A percentile compares a stretch with the other conserved stretches of the same genome.
Evolutionary conservation across 2,797 vertebrate genomes (phyloP).

Genomic region (Thunnus albacares): DNA sequence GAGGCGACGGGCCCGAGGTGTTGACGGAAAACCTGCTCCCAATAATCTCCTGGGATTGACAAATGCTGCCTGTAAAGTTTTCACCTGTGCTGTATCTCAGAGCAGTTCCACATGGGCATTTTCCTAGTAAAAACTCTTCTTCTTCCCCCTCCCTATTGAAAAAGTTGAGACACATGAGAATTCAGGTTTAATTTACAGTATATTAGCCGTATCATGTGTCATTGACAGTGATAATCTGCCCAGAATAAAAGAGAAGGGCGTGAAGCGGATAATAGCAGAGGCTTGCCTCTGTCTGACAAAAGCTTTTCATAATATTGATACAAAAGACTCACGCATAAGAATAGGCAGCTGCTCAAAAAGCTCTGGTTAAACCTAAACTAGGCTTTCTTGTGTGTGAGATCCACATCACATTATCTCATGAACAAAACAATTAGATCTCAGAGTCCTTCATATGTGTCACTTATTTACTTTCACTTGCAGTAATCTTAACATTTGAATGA

Average conservation of each 20-base stretch:
- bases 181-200: slow-evolving; percentile 68
- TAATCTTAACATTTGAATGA: slow-evolving; percentile 41
- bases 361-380: slow-evolving; percentile 77
- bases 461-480: slow-evolving; percentile 52
- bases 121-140: slow-evolving; percentile 18
- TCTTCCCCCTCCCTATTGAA: slow-evolving; percentile 15
- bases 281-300: slow-evolving; percentile 86
- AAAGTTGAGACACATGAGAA: slow-evolving; percentile 42
- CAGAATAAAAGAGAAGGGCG: slow-evolving; percentile 78
- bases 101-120: slow-evolving; percentile 25
- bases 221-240: slow-evolving; percentile 61
- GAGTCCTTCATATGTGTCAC: slow-evolving; percentile 36
- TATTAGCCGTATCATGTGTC: slow-evolving; percentile 72
- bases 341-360: slow-evolving; percentile 64
- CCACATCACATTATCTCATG: slow-evolving; percentile 55
- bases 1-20: slow-evolving; percentile 63
- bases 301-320: slow-evolving; percentile 80
- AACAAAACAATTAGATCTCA: slow-evolving; percentile 52
- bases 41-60: slow-evolving; percentile 66
- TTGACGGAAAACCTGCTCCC: slow-evolving; percentile 76
- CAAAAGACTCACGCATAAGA: slow-evolving; percentile 73
- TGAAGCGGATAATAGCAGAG: slow-evolving; percentile 83
- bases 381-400: slow-evolving; percentile 59
- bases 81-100: slow-evolving; percentile 65
- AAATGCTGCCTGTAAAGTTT: slow-evolving; percentile 66